phyloP scores from a whole-genome alignment of 2,797 vertebrate species.

The Girardinus metallicus region DNA sequence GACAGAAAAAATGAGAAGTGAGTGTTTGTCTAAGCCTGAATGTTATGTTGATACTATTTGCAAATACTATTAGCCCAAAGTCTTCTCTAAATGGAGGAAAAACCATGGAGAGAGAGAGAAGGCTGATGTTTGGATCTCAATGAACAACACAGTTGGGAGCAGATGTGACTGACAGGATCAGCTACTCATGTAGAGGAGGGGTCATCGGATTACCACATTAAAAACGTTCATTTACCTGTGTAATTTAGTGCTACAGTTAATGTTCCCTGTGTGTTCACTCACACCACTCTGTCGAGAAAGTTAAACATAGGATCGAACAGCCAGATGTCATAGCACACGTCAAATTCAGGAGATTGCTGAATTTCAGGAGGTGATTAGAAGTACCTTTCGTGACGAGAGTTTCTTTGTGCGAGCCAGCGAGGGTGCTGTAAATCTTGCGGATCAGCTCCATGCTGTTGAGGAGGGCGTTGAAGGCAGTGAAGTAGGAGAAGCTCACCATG shows the following conservation, averaged over 20 bases:
- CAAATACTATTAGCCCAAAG: slow-evolving; percentile 61
- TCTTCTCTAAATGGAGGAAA: slow-evolving; percentile 33
- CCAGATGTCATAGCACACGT: slow-evolving; percentile 46
- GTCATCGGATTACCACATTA: slow-evolving; percentile 59
- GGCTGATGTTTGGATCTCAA: slow-evolving; percentile 42
- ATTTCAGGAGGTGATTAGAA: slow-evolving; percentile 5
- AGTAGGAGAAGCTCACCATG: slow-evolving; percentile 99
- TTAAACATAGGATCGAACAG: slow-evolving; percentile 64
- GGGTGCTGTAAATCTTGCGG: slow-evolving; percentile 96
- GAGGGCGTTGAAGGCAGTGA: slow-evolving; percentile 97
- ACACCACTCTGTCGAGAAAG: slow-evolving; percentile 76
- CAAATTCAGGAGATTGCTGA: slow-evolving; percentile 15
- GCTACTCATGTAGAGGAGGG: slow-evolving; percentile 49
- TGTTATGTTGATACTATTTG: slow-evolving; percentile 50
- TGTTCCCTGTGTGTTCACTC: slow-evolving; percentile 70
- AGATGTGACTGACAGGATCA: slow-evolving; percentile 56
- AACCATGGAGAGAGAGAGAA: slow-evolving; percentile 41
- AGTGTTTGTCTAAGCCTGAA: slow-evolving; percentile 21
- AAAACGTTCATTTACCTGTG: slow-evolving; percentile 73
- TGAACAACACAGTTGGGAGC: slow-evolving; percentile 57
- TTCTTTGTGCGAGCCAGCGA: slow-evolving; percentile 90
- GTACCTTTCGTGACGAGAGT: slow-evolving; percentile 95
- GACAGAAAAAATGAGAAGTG: slow-evolving; percentile 27
- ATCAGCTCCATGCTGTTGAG: slow-evolving; percentile 99
- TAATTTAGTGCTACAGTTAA: slow-evolving; percentile 74